Evolutionary conservation across 2,113 vertebrate genomes (phyloP), one percentile per base, ranked within the genome.

Genomic region (Corythaixoides concolor): DNA sequence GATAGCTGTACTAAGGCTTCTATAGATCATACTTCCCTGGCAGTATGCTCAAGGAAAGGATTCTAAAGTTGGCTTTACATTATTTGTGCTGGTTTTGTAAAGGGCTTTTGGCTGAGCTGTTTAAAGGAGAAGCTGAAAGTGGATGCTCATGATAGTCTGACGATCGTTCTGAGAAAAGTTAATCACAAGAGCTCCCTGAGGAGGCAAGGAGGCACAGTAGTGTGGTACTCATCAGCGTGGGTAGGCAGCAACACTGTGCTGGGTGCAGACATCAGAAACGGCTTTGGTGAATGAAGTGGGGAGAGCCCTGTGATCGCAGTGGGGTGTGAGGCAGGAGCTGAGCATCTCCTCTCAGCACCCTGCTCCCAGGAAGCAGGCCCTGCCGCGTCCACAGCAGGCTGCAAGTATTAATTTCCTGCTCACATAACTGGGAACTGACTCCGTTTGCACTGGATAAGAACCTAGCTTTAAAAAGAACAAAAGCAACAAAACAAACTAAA

Each of bases 401-500:
- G 24, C 0, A 1, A 49, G 30, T 21, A 7, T 45, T 67, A 8
- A 60, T 78, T 93, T 63, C 64, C 76, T 88, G 81, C 73, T 75
- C 35, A 6, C 28, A 1, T 21, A 59, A 20, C 43, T n/a, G 30
- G 64, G 43, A 85, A 12, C 39, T 78, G 69, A 6, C n/a, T 94
- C 50, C 91, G 49, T 76, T 76, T 85, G 64, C 23, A 7, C 27
- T 59, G 59, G 32, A 11, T 80, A 73, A 88, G 52, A 76, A 60
- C 33, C 37, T 59, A 33, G 79, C 74, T 93, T 93, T 7, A 64
- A 87, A 86, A 89, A 86, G n/a, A 26, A 30, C 8, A 43, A 84
- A 89, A 56, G 49, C 23, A 89, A 53, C 60, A 84, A 78, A 91
- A 83, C 67, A 91, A 80, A 81, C 39, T 59, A 63, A 75, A 90